These are phyloP conservation scores for Coptodon rendalli DNA, from an alignment of 2,113 vertebrate genomes.

Conservation along the genomic window DNA sequence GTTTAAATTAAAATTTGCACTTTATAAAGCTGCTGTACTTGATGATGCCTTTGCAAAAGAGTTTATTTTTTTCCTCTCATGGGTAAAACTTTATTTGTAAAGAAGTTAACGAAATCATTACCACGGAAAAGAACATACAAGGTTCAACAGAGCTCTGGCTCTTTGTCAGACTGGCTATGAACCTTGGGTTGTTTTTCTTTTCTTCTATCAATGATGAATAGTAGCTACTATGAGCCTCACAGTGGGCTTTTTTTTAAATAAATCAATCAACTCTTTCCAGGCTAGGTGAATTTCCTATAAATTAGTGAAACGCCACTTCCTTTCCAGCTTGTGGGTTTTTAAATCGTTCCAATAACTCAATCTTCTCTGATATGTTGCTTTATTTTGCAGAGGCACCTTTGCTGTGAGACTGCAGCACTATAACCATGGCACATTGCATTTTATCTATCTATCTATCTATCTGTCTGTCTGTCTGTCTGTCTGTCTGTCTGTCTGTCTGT, in stretches of 20 bases:
- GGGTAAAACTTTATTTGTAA: background rate
- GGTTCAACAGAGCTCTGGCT: background rate
- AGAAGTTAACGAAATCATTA: background rate
- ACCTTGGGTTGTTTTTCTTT: background rate
- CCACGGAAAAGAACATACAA: background rate
- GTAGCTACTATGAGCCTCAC: background rate
- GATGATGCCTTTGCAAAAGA: background rate
- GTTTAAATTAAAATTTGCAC: background rate
- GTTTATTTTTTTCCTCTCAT: background rate
- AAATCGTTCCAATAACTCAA: background rate
- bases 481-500: rapidly evolving
- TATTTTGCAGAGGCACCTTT: background rate
- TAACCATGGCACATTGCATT: background rate
- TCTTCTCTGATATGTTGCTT: background rate
- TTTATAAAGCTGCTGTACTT: background rate
- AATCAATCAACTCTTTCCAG: background rate
- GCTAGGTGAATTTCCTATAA: background rate
- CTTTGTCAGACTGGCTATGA: background rate
- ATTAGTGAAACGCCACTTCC: background rate
- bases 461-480: rapidly evolving
- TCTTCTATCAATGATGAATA: background rate
- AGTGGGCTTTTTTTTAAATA: background rate
- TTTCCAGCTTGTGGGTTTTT: background rate
- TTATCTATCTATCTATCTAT: background rate
- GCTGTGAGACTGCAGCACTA: background rate